Base-by-base conservation (phyloP, 2,888 invertebrate genomes). In the Pterostichus madidus region DNA sequence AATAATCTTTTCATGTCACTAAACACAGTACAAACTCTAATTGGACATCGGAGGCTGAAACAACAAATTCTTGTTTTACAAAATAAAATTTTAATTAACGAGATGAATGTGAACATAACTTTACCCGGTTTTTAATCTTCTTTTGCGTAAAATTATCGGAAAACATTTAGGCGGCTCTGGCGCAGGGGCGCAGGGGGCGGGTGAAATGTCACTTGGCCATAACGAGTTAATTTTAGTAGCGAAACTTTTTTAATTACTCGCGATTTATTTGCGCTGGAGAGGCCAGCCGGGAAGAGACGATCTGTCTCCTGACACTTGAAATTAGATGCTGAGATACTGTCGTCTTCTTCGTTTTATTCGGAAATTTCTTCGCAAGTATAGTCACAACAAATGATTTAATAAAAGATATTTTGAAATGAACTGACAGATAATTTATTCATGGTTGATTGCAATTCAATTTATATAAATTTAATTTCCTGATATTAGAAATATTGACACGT, bases 221-320 rank as follows among this genome's bases (percentile, higher is more conserved):
- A 81, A 81, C 81, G 81, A 75, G 81, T 81, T 81, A 81, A 81
- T 81, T 81, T 81, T 81, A 80, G 80, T 52, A 56, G 56, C 24
- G 80, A 75, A 81, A 81, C 81, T 81, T 81, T 81, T 81, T 81
- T 81, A 81, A 81, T 81, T 81, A 81, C 81, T 81, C 56, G 46
- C 81, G 75, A 81, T 81, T 81, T 81, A 81, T 81, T 81, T 75
- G 81, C 75, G 11, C 35, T 71, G 44, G 44, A 46, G 44, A 17
- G 64, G 81, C 13, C 64, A 32, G 31, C 35, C n/a, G 8, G 46
- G 49, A 79, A 31, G 44, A 79, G 64, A 68, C 31, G 52, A 59
- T 71, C 68, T 56, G 13, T 76, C 15, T 76, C 78, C 52, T 52
- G 75, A 52, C 49, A 75, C 52, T 52, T 52, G 31, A 52, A 75